A percentile compares a stretch with the other conserved stretches of the same genome.
These are phyloP conservation scores for Otus sunia DNA, from an alignment of 2,113 vertebrate species.

Conservation along the genomic window DNA sequence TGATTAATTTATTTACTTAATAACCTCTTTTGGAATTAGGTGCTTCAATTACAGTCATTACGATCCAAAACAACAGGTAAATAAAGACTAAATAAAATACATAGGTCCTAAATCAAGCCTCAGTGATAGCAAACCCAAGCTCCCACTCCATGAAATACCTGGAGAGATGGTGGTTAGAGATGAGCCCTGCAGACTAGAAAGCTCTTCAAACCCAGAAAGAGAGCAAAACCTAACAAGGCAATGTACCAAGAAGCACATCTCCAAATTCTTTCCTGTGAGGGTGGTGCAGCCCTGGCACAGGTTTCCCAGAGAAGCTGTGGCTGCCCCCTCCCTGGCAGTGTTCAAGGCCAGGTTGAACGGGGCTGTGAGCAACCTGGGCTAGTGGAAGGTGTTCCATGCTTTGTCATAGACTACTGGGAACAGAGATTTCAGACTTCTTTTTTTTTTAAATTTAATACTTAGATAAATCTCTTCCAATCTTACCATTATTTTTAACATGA, in stretches of 20 bases:
- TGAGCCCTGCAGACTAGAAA: background rate
- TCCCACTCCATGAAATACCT: background rate
- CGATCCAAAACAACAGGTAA: conserved; percentile 47
- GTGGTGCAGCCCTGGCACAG: too few species aligned
- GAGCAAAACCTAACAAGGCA: background rate
- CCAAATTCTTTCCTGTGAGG: too few species aligned
- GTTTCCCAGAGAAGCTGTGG: too few species aligned
- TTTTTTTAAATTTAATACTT: background rate
- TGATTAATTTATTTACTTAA: conserved; percentile 68
- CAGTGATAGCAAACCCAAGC: background rate
- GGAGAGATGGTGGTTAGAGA: background rate
- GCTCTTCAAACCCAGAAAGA: background rate
- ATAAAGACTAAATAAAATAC: conserved; percentile 26
- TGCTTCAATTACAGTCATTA: conserved; percentile 48
- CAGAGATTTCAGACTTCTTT: background rate
- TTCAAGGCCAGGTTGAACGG: too few species aligned
- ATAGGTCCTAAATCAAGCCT: background rate
- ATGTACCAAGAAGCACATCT: background rate
- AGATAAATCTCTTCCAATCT: background rate
- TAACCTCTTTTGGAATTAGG: conserved; percentile 45
- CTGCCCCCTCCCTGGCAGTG: too few species aligned
- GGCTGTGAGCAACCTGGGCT: too few species aligned
- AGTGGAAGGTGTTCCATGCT: too few species aligned
- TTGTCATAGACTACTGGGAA: background rate
- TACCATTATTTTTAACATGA: background rate